These are phyloP conservation scores for Columba janthina DNA, from an alignment of 2,113 vertebrate genomes.

Conservation along the genomic window DNA sequence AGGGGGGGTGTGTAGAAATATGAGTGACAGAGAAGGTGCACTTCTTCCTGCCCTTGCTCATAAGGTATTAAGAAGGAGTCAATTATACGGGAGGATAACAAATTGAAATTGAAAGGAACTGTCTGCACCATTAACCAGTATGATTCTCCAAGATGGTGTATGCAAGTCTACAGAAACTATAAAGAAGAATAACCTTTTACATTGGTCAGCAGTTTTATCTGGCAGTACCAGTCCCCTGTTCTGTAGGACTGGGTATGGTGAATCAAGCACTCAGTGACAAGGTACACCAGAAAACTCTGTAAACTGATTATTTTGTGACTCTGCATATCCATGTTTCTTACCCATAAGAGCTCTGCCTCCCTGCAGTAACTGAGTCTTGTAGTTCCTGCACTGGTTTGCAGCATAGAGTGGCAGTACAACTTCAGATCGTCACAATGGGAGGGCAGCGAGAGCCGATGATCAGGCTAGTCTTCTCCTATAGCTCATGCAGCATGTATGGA, in stretches of 20 bases:
- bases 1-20: neutral
- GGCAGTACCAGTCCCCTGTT: neutral
- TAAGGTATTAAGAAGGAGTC: neutral
- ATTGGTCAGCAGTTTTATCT: neutral
- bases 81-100: neutral
- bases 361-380: neutral
- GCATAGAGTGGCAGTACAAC: neutral
- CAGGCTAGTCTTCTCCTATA: neutral
- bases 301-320: neutral
- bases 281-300: neutral
- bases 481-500: neutral
- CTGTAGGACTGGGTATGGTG: neutral
- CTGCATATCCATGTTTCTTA: neutral
- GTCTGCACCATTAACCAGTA: neutral
- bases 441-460: neutral
- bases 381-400: neutral
- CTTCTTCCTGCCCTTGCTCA: neutral
- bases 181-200: neutral
- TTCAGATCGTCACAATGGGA: neutral
- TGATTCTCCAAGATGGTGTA: neutral
- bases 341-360: neutral
- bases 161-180: neutral
- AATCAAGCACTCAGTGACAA: neutral
- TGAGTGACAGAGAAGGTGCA: neutral
- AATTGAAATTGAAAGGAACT: constrained; percentile 31